Evolutionary conservation across 2,888 invertebrate species (phyloP), one percentile per base, ranked within the genome.

Genomic region (Alentia gelatinosa): DNA sequence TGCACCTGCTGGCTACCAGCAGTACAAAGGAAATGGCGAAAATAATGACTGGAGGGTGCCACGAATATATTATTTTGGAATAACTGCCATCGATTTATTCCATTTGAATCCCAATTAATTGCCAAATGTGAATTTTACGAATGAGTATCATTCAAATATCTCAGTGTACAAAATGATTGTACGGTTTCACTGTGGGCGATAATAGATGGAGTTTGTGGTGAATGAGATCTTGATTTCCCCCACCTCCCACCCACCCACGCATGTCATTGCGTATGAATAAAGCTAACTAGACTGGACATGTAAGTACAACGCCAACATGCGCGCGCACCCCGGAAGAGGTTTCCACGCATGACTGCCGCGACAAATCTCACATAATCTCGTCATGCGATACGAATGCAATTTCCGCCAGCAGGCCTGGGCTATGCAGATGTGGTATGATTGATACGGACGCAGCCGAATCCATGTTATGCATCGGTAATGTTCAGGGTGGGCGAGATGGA

Each of bases 381-480:
- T 37, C 79, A 79, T 79, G 79, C n/a, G 79, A 79, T 79, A 79
- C 79, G 39, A 79, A 79, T 79, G 79, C 26, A 79, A 79, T 79
- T 79, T 79, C 79, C 79, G 23, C 37, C 3, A 35, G 23, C 37
- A 19, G 15, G 35, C 37, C 37, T 23, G 63, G 37, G 15, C 74
- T n/a, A 26, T 74, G 79, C 79, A 39, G 23, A 23, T 39, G 15
- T 35, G 19, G n/a, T 39, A 79, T 79, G 79, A 79, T 79, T 33
- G 79, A 79, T 79, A 79, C 39, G 23, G 37, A 39, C 9, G 23
- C 19, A 37, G 19, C 37, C 39, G 23, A 79, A 79, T 79, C 79
- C 79, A 79, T 39, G 79, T 79, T 79, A 79, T 79, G 79, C 79
- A 79, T 79, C 15, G 79, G 79, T 79, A 79, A 79, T 79, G 63